These are phyloP conservation scores for Nycticorax nycticorax DNA, from an alignment of 2,113 vertebrate genomes.

Conservation along the genomic window DNA sequence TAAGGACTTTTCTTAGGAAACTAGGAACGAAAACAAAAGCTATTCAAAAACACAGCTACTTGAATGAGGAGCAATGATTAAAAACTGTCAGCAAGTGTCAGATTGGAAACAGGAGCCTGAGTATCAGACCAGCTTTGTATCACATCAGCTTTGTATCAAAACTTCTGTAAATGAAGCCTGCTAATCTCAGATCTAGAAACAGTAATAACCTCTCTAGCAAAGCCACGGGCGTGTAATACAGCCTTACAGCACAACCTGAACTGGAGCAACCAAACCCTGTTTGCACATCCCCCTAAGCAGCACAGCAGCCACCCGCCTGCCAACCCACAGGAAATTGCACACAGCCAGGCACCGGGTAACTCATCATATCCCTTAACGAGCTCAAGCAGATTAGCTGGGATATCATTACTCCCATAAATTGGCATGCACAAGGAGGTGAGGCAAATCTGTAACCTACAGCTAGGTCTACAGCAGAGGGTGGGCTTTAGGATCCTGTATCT, in stretches of 20 bases:
- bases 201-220: background rate
- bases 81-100: background rate
- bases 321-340: background rate
- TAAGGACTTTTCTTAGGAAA: background rate
- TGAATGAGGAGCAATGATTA: background rate
- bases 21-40: background rate
- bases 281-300: background rate
- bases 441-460: background rate
- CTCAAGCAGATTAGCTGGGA: background rate
- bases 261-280: background rate
- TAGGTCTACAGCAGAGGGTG: background rate
- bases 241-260: background rate
- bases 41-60: background rate
- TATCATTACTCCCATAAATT: background rate
- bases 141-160: background rate
- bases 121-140: background rate
- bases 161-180: background rate
- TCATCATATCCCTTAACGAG: background rate
- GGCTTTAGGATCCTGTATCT: background rate
- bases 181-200: background rate
- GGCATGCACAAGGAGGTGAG: background rate
- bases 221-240: background rate
- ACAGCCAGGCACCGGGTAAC: fast-evolving
- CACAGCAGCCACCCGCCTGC: background rate
- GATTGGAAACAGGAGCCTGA: background rate